Conservation (phyloP, 2,797 vertebrate genomes). For the Halcyon leucocephala region DNA sequence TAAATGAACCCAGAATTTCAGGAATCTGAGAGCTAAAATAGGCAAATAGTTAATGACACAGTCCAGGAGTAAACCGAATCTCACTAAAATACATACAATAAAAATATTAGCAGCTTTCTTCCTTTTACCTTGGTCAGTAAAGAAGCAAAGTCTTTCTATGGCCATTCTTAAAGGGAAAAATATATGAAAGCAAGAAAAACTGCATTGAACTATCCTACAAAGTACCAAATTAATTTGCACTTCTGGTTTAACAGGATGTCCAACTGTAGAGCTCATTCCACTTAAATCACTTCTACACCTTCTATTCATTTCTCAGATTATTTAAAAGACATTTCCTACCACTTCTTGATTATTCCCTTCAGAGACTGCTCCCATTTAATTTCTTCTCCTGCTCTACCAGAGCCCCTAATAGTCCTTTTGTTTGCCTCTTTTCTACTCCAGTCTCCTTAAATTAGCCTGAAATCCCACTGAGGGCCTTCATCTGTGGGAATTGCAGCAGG, state of each 20-base stretch:
- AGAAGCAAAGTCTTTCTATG: not conserved
- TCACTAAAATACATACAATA: not conserved
- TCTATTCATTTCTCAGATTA: not conserved
- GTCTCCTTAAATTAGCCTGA: not conserved
- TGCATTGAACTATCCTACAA: not conserved
- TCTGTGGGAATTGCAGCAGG: not conserved
- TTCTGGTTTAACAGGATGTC: not conserved
- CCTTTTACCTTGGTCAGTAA: not conserved
- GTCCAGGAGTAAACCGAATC: not conserved
- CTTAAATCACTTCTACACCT: not conserved
- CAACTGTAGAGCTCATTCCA: fast-evolving
- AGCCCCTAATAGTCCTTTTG: not conserved
- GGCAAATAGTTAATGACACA: not conserved
- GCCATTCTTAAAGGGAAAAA: not conserved
- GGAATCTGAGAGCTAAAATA: not conserved
- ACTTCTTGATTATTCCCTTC: not conserved
- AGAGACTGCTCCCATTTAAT: not conserved
- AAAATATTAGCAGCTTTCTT: not conserved
- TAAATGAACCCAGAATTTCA: not conserved
- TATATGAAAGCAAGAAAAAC: not conserved
- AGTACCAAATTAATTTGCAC: not conserved
- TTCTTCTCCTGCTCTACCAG: not conserved
- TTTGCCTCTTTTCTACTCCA: not conserved
- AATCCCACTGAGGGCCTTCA: not conserved
- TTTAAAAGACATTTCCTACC: not conserved